These are phyloP conservation scores for Lophura nycthemera DNA, from an alignment of 2,113 vertebrate species.

Conservation along the genomic window DNA sequence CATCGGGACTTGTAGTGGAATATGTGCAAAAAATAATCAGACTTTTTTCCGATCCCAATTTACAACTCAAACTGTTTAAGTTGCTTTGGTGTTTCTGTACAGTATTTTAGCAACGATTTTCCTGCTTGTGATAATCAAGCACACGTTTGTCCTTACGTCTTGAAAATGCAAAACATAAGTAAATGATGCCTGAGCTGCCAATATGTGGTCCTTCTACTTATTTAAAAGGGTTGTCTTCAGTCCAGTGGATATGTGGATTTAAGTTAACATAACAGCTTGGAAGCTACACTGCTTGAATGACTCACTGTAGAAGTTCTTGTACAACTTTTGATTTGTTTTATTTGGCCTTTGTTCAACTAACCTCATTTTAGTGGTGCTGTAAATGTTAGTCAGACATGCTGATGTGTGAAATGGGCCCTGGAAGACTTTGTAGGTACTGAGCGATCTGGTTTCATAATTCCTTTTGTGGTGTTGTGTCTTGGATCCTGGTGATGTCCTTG, in stretches of 20 bases:
- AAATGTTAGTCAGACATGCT: background rate
- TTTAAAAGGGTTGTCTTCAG: background rate
- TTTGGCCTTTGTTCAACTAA: conserved; percentile 7
- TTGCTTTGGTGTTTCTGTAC: background rate
- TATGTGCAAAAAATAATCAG: background rate
- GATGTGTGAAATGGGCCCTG: background rate
- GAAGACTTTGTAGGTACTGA: background rate
- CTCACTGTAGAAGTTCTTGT: conserved; percentile 7
- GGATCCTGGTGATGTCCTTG: background rate
- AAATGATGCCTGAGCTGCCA: background rate
- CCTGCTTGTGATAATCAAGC: background rate
- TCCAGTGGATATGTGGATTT: background rate
- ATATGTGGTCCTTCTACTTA: background rate
- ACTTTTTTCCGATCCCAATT: background rate
- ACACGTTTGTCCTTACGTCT: background rate
- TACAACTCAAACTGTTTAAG: background rate
- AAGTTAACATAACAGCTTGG: conserved; percentile 9
- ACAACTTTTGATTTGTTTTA: background rate
- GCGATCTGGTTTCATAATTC: background rate
- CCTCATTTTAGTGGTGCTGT: conserved; percentile 1
- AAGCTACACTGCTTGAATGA: background rate
- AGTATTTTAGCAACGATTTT: background rate
- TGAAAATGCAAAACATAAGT: background rate
- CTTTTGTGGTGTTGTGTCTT: background rate
- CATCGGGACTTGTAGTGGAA: background rate